Evolutionary conservation across 2,888 invertebrate species (phyloP).

Genomic region (Agrypnus murinus): DNA sequence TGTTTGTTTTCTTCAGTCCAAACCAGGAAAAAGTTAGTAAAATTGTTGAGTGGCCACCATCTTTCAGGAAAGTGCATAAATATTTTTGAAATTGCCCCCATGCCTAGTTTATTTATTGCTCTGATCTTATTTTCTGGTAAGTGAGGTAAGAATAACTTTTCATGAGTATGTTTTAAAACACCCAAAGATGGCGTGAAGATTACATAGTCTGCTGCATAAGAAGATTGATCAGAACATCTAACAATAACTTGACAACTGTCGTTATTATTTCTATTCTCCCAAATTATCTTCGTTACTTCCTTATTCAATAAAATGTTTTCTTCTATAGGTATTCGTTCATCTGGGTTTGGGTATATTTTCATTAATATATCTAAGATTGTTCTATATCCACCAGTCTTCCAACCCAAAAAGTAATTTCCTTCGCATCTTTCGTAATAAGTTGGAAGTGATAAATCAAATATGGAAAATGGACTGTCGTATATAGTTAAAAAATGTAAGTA

Average conservation of each 20-base stretch:
- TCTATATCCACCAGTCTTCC: constrained; percentile 83
- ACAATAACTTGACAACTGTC: too few species aligned
- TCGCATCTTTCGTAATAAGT: constrained; percentile 81
- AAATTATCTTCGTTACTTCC: constrained; percentile 52
- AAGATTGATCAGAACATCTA: constrained; percentile 71
- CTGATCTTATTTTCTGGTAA: constrained; percentile 72
- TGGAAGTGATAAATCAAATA: constrained; percentile 80
- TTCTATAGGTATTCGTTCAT: constrained; percentile 46
- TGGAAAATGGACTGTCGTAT: constrained; percentile 73
- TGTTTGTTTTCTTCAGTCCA: constrained; percentile 72
- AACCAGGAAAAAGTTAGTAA: constrained; percentile 70
- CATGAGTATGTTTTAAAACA: constrained; percentile 76
- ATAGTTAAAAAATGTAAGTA: constrained; percentile 16
- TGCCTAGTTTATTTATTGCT: constrained; percentile 74
- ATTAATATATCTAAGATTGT: constrained; percentile 76
- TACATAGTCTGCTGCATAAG: constrained; percentile 75
- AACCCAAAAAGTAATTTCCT: constrained; percentile 81
- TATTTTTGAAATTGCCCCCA: constrained; percentile 79
- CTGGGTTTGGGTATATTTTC: constrained; percentile 59
- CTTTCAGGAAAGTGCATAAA: constrained; percentile 75
- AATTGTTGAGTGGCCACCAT: constrained; percentile 74
- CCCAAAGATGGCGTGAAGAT: constrained; percentile 81
- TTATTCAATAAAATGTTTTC: constrained; percentile 57
- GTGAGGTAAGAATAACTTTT: constrained; percentile 73
- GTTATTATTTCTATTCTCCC: constrained; percentile 51